Percentiles rank a stretch among this genome's conserved stretches.
phyloP scores from a whole-genome alignment of 2,797 vertebrate species.

The Muscicapa comitata region DNA sequence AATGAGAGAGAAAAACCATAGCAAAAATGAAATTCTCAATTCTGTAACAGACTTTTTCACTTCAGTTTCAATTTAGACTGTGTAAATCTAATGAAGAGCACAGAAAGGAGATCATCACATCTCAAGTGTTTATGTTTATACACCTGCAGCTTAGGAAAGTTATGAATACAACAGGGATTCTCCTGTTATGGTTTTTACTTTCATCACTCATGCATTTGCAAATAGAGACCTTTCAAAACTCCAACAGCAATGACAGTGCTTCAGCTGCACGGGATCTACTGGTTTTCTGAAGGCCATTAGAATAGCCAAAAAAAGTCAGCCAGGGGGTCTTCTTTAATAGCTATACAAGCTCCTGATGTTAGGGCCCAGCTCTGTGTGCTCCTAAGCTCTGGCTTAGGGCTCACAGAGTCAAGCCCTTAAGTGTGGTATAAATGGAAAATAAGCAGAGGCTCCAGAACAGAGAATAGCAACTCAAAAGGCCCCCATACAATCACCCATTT shows the following conservation, averaged over 20 bases:
- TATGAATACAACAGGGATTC: neutral
- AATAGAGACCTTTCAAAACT: slow-evolving; percentile 20
- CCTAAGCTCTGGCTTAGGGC: neutral
- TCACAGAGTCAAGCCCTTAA: neutral
- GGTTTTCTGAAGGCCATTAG: neutral
- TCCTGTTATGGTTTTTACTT: slow-evolving; percentile 13
- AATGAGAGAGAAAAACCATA: neutral
- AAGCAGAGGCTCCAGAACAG: neutral
- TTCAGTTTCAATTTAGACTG: neutral
- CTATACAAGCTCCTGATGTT: neutral
- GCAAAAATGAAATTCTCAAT: neutral
- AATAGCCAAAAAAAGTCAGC: neutral
- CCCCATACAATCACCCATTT: neutral
- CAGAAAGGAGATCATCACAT: neutral
- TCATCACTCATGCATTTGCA: neutral
- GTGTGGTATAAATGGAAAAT: neutral
- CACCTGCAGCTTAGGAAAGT: slow-evolving; percentile 31
- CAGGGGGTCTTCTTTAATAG: neutral
- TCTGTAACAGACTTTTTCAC: neutral
- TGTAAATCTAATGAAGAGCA: neutral
- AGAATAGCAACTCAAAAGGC: neutral
- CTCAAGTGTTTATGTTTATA: slow-evolving; percentile 12
- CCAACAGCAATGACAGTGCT: neutral
- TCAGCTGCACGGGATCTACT: slow-evolving; percentile 34
- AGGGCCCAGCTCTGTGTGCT: neutral